A percentile compares a stretch with the other conserved stretches of the same genome.
phyloP scores from a whole-genome alignment of 2,888 invertebrate species.

The Apantesis nais region DNA sequence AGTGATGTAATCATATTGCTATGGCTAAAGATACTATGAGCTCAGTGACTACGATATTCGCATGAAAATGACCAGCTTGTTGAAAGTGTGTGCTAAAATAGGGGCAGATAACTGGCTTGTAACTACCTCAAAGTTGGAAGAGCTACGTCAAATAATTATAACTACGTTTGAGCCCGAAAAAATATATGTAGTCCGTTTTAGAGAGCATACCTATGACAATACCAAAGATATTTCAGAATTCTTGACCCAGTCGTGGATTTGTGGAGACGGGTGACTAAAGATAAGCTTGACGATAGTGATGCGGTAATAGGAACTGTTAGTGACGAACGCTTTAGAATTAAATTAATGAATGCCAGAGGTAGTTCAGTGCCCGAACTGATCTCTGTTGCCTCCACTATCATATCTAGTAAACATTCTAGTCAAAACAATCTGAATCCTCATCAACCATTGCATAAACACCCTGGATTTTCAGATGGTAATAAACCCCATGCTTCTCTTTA shows the following conservation, averaged over 20 bases:
- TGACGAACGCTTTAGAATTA: slow-evolving; percentile 45
- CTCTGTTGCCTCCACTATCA: slow-evolving; percentile 1
- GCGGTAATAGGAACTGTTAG: slow-evolving; percentile 47
- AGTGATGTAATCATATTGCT: too few species aligned
- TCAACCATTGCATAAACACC: too few species aligned
- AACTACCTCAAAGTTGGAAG: slow-evolving; percentile 41
- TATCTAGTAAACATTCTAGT: too few species aligned
- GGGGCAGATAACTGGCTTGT: slow-evolving; percentile 50
- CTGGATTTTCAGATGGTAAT: too few species aligned
- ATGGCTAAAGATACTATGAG: too few species aligned
- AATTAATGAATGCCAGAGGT: slow-evolving; percentile 35
- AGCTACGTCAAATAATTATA: too few species aligned
- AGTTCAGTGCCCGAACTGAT: background rate
- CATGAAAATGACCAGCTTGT: slow-evolving; percentile 8
- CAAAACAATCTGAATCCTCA: too few species aligned
- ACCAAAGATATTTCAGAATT: too few species aligned
- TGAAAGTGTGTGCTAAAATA: slow-evolving; percentile 47
- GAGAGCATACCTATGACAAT: too few species aligned
- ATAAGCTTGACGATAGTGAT: slow-evolving; percentile 43
- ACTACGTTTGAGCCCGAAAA: slow-evolving; percentile 41
- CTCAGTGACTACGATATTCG: too few species aligned
- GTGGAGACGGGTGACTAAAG: slow-evolving; percentile 46
- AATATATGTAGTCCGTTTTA: too few species aligned
- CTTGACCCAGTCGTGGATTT: slow-evolving; percentile 25
- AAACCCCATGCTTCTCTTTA: too few species aligned